Evolutionary conservation across 2,888 invertebrate species (phyloP), one percentile per base, ranked within the genome.

Genomic region (Lithophane semibrunnea): DNA sequence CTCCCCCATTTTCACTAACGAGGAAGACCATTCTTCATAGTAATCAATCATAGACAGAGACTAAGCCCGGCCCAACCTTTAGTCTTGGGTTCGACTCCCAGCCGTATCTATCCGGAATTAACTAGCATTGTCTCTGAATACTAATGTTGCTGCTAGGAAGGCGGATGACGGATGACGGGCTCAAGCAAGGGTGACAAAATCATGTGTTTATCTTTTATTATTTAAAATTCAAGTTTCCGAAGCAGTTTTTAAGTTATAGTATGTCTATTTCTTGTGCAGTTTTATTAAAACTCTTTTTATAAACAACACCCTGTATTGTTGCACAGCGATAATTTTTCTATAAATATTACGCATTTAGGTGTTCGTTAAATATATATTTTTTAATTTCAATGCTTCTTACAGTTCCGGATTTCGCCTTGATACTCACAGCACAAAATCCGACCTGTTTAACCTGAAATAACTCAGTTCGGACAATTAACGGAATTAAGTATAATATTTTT

Each of bases 1-100:
- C 37, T 54, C 16, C 13, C 5, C 56, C 37, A 63, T 61, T 49
- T 54, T 73, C 47, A 42, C 13, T 24, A 18, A 24, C 24, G 44
- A 37, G 7, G 44, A 42, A 54, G 9, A 47, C 49, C 42, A 56
- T 56, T 29, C n/a, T 42, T 64, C 18, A 21, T 7, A 63, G 29
- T 42, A 80, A 77, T 77, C 77, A 81, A 81, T 74, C 75, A 77
- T 80, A 42, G 49, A 42, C 54, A 47, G 54, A 42, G n/a, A 63
- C 52, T 77, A 80, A 72, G 21, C 52, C 73, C 54, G 52, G 10
- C 13, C 44, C 77, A 64, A 42, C 47, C 54, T 37, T 54, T 49
- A 42, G 74, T 77, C 44, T 54, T n/a, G 73, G 47, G 74, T 77
- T 81, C 42, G 56, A 56, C 42, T 81, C 47, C 61, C n/a, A 13